Conservation (phyloP, 2,888 invertebrate genomes). For the Gisinianus flammeolus region DNA sequence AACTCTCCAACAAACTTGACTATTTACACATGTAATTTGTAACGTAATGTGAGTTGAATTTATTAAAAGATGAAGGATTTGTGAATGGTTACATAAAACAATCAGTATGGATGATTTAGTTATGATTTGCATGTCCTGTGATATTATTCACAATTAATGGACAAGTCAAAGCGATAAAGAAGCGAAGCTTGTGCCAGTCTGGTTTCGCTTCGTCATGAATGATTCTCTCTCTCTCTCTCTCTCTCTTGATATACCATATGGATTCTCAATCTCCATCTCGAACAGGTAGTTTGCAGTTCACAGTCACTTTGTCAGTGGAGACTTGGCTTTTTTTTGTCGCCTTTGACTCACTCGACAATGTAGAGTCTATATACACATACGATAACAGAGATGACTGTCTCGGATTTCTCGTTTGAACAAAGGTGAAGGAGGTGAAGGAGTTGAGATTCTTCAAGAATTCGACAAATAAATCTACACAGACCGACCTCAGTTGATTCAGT, state of each 20-base stretch:
- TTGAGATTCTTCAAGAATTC: neutral
- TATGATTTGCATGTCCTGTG: neutral
- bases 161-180: neutral
- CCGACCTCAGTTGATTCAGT: neutral
- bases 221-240: neutral
- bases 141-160: neutral
- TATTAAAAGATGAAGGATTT: neutral
- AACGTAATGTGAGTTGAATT: neutral
- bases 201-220: neutral
- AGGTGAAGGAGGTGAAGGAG: neutral
- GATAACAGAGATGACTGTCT: too few species aligned
- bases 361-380: too few species aligned
- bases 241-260: neutral
- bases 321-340: too few species aligned
- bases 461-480: neutral
- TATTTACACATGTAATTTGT: neutral
- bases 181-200: neutral
- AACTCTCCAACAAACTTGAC: neutral
- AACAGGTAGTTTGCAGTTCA: neutral
- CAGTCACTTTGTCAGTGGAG: too few species aligned
- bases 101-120: neutral
- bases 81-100: neutral
- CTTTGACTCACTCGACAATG: too few species aligned
- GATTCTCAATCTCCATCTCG: neutral
- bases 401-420: neutral